Evolutionary conservation across 2,888 invertebrate species (phyloP).

Genomic region (Lysandra bellargus): DNA sequence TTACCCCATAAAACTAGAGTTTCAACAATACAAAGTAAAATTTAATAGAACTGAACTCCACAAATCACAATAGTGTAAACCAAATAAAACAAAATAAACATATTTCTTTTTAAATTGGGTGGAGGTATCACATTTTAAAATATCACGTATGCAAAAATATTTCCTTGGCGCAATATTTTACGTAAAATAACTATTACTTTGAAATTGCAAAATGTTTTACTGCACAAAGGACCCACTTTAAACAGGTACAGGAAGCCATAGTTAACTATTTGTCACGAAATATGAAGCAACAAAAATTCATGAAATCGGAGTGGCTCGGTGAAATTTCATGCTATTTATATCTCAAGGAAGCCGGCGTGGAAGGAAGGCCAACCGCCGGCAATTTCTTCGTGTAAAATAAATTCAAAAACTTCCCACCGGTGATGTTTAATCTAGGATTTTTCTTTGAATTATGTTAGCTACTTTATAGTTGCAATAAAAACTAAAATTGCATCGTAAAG

Average conservation of each 20-base stretch:
- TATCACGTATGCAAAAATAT: constrained; percentile 23
- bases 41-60: background rate
- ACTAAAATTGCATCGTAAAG: constrained; percentile 37
- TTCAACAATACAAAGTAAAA: background rate
- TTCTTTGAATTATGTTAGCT: constrained; percentile 60
- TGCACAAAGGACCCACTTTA: constrained; percentile 43
- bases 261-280: constrained; percentile 52
- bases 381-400: constrained; percentile 50
- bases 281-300: constrained; percentile 55
- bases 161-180: constrained; percentile 23
- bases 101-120: constrained; percentile 7
- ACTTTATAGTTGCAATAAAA: constrained; percentile 45
- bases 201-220: constrained; percentile 33
- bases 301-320: constrained; percentile 50
- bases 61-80: background rate
- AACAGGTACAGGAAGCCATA: constrained; percentile 53
- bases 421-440: constrained; percentile 47
- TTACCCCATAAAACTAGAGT: background rate
- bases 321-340: constrained; percentile 53
- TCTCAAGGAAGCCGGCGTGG: constrained; percentile 48
- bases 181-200: constrained; percentile 32
- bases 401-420: constrained; percentile 47
- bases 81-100: constrained; percentile 17
- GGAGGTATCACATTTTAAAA: constrained; percentile 14
- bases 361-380: constrained; percentile 50